phyloP scores from a whole-genome alignment of 2,888 invertebrate species.

The Ennomos erosarius region DNA sequence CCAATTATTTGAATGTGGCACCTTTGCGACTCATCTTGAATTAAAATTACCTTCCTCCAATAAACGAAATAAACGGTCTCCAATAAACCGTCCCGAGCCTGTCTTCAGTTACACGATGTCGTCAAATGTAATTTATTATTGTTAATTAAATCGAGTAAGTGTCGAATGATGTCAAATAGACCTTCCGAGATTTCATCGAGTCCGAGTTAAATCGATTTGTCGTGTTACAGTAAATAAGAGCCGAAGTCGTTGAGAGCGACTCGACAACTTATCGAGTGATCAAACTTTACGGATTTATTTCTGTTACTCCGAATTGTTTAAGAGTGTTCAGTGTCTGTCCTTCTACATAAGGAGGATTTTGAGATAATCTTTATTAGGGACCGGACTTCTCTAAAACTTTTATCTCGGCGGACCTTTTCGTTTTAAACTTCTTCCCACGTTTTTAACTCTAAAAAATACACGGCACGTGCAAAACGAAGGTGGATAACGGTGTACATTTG shows the following conservation, averaged over 20 bases:
- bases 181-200: conserved; percentile 15
- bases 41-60: conserved; percentile 18
- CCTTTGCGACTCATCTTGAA: conserved; percentile 8
- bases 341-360: conserved; percentile 22
- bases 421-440: conserved; percentile 6
- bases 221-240: conserved; percentile 17
- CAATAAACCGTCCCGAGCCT: conserved; percentile 11
- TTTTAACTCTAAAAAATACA: not conserved
- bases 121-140: conserved; percentile 30
- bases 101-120: conserved; percentile 21
- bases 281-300: conserved; percentile 31
- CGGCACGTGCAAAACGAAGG: too few species aligned
- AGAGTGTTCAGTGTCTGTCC: conserved; percentile 14
- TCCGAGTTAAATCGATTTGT: conserved; percentile 30
- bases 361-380: conserved; percentile 32
- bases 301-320: conserved; percentile 24
- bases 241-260: conserved; percentile 4
- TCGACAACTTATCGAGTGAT: conserved; percentile 27
- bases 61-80: conserved; percentile 18
- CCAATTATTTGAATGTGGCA: conserved; percentile 14
- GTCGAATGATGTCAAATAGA: conserved; percentile 22
- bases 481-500: too few species aligned
- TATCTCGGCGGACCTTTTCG: conserved; percentile 7
- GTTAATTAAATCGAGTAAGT: conserved; percentile 29
- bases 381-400: conserved; percentile 8